Conservation (phyloP, 2,113 vertebrate genomes). For the Macquaria ambigua region DNA sequence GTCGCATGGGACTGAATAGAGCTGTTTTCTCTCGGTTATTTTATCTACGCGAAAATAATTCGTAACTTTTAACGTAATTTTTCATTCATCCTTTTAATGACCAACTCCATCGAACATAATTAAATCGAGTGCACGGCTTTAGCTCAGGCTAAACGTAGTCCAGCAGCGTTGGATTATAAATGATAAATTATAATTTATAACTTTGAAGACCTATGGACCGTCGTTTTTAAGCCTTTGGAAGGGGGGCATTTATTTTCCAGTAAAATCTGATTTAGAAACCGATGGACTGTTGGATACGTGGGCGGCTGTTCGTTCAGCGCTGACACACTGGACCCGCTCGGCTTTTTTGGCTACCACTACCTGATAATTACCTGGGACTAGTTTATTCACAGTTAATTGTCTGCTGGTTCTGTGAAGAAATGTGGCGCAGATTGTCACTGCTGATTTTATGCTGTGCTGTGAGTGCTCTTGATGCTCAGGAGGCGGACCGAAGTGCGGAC, state of each 20-base stretch:
- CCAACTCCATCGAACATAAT: not conserved
- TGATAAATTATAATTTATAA: no score
- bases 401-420: not conserved
- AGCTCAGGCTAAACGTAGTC: not conserved
- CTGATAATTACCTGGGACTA: not conserved
- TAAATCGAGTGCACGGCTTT: not conserved
- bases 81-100: not conserved
- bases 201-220: not conserved
- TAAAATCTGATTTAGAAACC: not conserved
- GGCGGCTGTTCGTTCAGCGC: not conserved
- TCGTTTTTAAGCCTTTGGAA: not conserved
- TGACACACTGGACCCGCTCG: not conserved
- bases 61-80: no score
- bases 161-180: no score
- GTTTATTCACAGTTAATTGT: not conserved
- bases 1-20: not conserved
- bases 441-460: constrained; percentile 42
- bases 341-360: not conserved
- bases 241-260: not conserved
- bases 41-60: not conserved
- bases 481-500: not conserved
- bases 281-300: not conserved
- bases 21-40: not conserved
- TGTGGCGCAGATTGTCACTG: constrained; percentile 53
- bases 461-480: not conserved